phyloP scores from a whole-genome alignment of 2,113 vertebrate genomes.

The Chauna torquata region DNA sequence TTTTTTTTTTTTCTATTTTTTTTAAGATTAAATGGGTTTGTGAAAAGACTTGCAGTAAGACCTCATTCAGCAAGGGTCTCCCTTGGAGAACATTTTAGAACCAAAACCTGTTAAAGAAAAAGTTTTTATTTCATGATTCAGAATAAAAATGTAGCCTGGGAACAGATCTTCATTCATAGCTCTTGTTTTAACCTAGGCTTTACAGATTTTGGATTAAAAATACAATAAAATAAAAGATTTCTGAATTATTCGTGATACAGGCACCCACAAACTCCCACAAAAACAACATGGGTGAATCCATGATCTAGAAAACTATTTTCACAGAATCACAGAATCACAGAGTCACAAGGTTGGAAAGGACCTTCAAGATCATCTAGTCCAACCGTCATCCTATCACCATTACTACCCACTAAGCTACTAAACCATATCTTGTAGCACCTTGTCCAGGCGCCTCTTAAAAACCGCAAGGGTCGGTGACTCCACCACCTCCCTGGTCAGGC shows the following conservation, averaged over 20 bases:
- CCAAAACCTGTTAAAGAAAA: not conserved
- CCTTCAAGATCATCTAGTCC: too few relatives aligned
- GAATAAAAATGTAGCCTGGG: not conserved
- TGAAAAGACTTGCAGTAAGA: not conserved
- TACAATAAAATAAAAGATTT: not conserved
- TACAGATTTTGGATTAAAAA: not conserved
- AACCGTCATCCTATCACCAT: too few relatives aligned
- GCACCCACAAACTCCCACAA: not conserved
- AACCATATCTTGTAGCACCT: too few relatives aligned
- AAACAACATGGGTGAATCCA: accelerated
- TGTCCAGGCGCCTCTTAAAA: too few relatives aligned
- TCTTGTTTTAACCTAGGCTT: not conserved
- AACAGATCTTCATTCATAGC: not conserved
- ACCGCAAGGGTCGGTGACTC: too few relatives aligned
- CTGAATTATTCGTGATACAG: not conserved
- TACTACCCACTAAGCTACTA: too few relatives aligned
- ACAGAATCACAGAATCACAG: too few relatives aligned
- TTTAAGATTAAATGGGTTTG: not conserved
- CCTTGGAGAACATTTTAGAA: not conserved
- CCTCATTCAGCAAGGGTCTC: not conserved
- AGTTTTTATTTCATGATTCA: not conserved
- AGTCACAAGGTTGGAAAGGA: too few relatives aligned
- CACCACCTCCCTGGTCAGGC: too few relatives aligned
- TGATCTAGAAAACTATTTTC: too few relatives aligned
- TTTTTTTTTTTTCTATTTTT: too few relatives aligned